Base-by-base conservation (phyloP, 2,113 vertebrate genomes). In the Amazona vittata region DNA sequence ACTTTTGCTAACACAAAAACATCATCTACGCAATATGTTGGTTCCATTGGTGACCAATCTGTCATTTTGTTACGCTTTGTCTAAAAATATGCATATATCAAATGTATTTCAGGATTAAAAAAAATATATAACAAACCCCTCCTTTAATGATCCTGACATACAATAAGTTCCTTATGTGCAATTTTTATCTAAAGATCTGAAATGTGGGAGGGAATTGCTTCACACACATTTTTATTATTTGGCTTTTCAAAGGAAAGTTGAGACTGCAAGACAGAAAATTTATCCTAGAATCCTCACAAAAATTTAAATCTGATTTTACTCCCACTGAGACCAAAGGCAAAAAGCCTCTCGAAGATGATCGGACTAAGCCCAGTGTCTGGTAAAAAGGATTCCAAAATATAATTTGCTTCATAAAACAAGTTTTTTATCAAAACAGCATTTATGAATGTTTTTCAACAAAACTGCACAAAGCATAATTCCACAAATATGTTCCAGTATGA, bases 51-150 rank as follows among this genome's bases (percentile, higher is more conserved):
- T 87, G 94, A 96, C 90, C 65, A 96, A 53, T 86, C 95, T 91
- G 88, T 94, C 76, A 15, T 86, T 89, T 81, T 73, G 64, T 90
- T 90, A 91, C 33, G 68, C 28, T 92, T 68, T 33, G 5, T 90
- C 83, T 95, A 92, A 62, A 94, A 95, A 89, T 95, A 94, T 1
- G 9, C 73, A 79, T 86, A 57, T 93, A 90, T 10, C 50, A 68
- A 81, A 93, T 93, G 92, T 86, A 92, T 96, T 96, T 96, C 96
- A 96, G 95, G 96, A 96, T 96, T 97, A 89, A 93, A 97, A 96
- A 97, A 96, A 96, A 93, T 20, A 91, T 0, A 28, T 89, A 94
- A 88, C 41, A 70, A 90, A 94, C 79, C 69, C 62, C 70, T 95
- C 80, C 43, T 88, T 46, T 78, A 86, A 75, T 69, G 21, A 84